Percentiles rank a stretch among this genome's conserved stretches.
Conservation (phyloP, 2,797 vertebrate genomes). For the Onychomys arenicola region DNA sequence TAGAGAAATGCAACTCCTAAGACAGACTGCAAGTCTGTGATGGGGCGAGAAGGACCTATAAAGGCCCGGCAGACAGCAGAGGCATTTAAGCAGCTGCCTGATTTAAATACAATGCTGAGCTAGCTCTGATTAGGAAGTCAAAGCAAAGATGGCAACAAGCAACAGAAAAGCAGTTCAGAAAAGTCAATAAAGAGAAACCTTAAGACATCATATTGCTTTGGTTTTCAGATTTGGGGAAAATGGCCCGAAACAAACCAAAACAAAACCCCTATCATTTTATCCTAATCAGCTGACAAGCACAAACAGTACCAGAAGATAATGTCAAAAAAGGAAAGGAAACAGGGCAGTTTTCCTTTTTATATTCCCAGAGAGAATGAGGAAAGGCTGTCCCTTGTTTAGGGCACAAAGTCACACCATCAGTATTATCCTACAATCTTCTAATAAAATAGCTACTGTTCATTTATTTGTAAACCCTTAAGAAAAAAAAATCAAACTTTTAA, state of each 20-base stretch:
- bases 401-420: not conserved
- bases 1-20: not conserved
- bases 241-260: not conserved
- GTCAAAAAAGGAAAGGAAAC: not conserved
- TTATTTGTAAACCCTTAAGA: not conserved
- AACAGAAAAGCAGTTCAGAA: not conserved
- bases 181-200: not conserved
- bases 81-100: not conserved
- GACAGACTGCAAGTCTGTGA: not conserved
- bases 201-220: not conserved
- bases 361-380: not conserved
- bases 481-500: not conserved
- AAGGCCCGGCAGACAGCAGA: no score
- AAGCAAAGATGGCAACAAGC: not conserved
- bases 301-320: not conserved
- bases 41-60: no score
- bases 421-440: not conserved
- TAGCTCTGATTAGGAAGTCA: not conserved
- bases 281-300: not conserved
- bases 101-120: not conserved
- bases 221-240: conserved; percentile 34
- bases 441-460: not conserved
- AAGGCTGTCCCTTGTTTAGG: not conserved
- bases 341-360: not conserved
- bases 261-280: not conserved